These are phyloP conservation scores for Tenthredo livida DNA, from an alignment of 2,888 invertebrate species.

Conservation along the genomic window DNA sequence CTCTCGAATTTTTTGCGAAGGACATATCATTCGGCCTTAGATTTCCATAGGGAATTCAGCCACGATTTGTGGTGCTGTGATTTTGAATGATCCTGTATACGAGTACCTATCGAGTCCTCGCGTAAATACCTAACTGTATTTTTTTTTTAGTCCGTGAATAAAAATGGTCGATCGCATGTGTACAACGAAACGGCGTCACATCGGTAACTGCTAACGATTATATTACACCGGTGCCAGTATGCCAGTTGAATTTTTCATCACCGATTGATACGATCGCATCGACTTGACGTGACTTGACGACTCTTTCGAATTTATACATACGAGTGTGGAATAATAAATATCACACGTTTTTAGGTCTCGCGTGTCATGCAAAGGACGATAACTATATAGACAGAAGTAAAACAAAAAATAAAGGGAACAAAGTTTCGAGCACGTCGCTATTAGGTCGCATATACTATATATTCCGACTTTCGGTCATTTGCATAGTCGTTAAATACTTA, in stretches of 20 bases:
- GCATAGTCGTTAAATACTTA: no score
- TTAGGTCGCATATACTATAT: neutral
- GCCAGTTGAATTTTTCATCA: conserved; percentile 39
- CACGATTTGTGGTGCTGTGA: no score
- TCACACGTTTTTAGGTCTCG: conserved; percentile 52
- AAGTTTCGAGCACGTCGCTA: neutral
- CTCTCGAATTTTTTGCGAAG: no score
- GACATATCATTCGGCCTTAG: no score
- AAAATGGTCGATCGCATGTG: conserved; percentile 6
- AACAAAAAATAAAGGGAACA: neutral
- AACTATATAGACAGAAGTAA: neutral
- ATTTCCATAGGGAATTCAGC: no score
- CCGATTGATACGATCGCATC: conserved; percentile 35
- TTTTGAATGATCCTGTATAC: no score
- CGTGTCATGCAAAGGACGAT: conserved; percentile 58
- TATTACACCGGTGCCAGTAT: neutral
- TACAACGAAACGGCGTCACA: conserved; percentile 23
- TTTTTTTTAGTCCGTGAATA: neutral
- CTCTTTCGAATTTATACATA: neutral
- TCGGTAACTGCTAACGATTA: conserved; percentile 17
- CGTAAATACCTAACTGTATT: conserved; percentile 33
- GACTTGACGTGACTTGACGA: neutral
- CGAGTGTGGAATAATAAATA: conserved; percentile 16
- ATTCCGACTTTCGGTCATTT: neutral
- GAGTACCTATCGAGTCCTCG: neutral